Percentiles rank a stretch among this genome's conserved stretches.
Conservation (phyloP, 2,797 vertebrate genomes). For the Acomys russatus region DNA sequence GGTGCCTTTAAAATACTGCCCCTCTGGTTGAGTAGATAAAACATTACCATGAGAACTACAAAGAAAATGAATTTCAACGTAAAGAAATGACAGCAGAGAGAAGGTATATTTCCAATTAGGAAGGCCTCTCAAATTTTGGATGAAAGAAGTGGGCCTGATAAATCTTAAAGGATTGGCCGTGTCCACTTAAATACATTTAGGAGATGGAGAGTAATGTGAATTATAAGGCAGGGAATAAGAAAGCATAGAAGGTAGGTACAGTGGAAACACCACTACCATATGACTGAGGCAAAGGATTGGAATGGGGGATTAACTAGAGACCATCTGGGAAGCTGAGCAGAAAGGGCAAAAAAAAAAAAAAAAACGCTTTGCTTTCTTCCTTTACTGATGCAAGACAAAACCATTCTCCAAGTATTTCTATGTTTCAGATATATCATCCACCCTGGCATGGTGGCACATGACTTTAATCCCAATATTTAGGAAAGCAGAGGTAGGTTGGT, state of each 20-base stretch:
- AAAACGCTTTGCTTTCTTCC: background rate
- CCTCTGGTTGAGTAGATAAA: slow-evolving; percentile 28
- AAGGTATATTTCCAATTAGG: slow-evolving; percentile 38
- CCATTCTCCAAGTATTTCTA: background rate
- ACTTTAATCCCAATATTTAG: no score
- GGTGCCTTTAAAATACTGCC: slow-evolving; percentile 32
- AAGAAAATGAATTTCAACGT: background rate
- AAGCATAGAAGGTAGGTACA: background rate
- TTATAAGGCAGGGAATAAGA: background rate
- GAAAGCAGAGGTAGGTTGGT: no score
- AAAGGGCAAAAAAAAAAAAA: no score
- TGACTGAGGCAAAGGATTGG: no score
- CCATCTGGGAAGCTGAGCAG: background rate
- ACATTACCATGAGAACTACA: background rate
- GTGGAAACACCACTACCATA: accelerated
- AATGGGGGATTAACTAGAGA: accelerated
- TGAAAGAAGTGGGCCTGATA: background rate
- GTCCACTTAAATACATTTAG: background rate
- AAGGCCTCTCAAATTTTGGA: background rate
- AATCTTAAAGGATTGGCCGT: background rate
- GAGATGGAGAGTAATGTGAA: background rate
- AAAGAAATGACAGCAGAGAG: background rate
- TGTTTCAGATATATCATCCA: background rate
- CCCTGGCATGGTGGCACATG: no score
- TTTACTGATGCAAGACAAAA: background rate